A percentile compares a stretch with the other conserved stretches of the same genome.
These are phyloP conservation scores for Proterorhinus semilunaris DNA, from an alignment of 2,113 vertebrate species.

Conservation along the genomic window DNA sequence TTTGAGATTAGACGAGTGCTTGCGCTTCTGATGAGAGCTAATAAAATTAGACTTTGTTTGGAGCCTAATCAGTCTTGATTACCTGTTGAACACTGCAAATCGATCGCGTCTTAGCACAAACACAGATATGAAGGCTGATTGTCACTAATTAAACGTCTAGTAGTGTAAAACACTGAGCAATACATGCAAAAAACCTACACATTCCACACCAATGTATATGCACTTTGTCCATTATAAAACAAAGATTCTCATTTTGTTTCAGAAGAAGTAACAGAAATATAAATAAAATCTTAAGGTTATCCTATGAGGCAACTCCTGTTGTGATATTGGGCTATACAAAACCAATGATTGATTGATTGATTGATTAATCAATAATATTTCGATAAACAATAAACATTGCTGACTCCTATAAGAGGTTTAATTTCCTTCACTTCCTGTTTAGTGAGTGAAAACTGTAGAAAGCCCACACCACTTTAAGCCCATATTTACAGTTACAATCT, in stretches of 20 bases:
- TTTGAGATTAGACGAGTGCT: conserved; percentile 36
- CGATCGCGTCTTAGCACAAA: conserved; percentile 37
- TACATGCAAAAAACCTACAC: conserved; percentile 4
- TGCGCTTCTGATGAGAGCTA: conserved; percentile 48
- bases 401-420: conserved; percentile 8
- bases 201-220: not conserved
- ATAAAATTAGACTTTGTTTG: conserved; percentile 65
- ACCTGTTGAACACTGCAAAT: conserved; percentile 59
- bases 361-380: not conserved
- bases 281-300: not conserved
- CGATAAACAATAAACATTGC: not conserved
- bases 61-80: conserved; percentile 68
- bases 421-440: conserved; percentile 59
- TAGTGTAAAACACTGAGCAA: conserved; percentile 27
- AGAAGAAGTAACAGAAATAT: not conserved
- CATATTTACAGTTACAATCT: conserved; percentile 73
- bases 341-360: too few species aligned
- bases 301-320: too few species aligned
- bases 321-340: too few species aligned
- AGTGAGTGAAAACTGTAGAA: conserved; percentile 51
- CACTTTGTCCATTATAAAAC: not conserved
- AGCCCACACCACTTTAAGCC: conserved; percentile 64
- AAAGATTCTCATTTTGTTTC: too few species aligned
- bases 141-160: conserved; percentile 51
- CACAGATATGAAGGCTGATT: conserved; percentile 45